A percentile compares a stretch with the other conserved stretches of the same genome.
phyloP scores from a whole-genome alignment of 2,797 vertebrate species.

The Psittacula derbiana region DNA sequence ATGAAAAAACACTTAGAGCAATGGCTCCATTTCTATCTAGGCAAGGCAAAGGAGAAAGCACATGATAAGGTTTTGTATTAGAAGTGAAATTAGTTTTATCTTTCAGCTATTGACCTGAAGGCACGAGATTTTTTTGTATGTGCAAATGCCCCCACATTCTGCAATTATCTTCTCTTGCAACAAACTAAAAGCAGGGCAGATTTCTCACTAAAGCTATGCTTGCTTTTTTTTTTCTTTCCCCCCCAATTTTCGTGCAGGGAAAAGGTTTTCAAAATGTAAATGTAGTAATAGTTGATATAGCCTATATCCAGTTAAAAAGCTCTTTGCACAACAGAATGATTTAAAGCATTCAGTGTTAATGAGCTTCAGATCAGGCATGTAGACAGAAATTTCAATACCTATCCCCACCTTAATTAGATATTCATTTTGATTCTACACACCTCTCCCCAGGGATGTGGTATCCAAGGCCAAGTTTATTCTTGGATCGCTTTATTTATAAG shows the following conservation, averaged over 20 bases:
- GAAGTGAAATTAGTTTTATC: not conserved
- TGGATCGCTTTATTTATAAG: not conserved
- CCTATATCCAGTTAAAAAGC: not conserved
- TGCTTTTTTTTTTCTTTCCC: not conserved
- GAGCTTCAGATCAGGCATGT: not conserved
- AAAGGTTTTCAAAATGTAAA: not conserved
- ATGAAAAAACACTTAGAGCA: not conserved
- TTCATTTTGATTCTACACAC: not conserved
- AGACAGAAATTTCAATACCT: not conserved
- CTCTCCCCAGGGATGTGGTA: not conserved
- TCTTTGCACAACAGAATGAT: not conserved
- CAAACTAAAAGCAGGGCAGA: not conserved
- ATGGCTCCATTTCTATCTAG: not conserved
- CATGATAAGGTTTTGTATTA: not conserved
- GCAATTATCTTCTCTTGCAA: not conserved
- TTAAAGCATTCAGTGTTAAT: not conserved
- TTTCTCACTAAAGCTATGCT: not conserved
- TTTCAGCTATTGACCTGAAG: not conserved
- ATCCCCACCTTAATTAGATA: not conserved
- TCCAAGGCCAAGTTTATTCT: constrained; percentile 10
- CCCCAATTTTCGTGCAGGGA: not conserved
- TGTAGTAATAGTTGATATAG: not conserved
- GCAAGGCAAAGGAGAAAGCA: not conserved
- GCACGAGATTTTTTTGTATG: not conserved
- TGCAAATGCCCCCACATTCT: not conserved